A percentile compares a stretch with the other conserved stretches of the same genome.
These are phyloP conservation scores for Astropecten irregularis DNA, from an alignment of 53 echinoderm and acorn worm species.

Conservation along the genomic window DNA sequence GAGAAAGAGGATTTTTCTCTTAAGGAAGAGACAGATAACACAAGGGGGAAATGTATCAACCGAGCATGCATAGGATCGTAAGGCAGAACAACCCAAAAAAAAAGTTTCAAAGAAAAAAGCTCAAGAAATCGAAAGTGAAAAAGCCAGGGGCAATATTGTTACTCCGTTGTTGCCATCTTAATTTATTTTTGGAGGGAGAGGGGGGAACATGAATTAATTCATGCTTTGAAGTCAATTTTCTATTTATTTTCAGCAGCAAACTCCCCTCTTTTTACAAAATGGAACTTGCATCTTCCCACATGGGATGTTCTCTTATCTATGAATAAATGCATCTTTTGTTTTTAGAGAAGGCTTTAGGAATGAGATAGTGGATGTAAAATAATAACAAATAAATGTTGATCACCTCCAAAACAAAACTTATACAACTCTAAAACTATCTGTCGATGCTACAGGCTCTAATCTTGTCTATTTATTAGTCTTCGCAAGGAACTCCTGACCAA, in stretches of 20 bases:
- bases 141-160: conserved; percentile 18
- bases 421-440: too few species aligned
- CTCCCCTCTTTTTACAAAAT: neutral
- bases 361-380: too few species aligned
- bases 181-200: neutral
- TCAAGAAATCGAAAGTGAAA: conserved; percentile 25
- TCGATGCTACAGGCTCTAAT: too few species aligned
- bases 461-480: too few species aligned
- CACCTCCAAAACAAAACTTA: too few species aligned
- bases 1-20: too few species aligned
- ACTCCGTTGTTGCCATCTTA: too few species aligned
- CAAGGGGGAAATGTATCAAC: neutral
- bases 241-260: too few species aligned
- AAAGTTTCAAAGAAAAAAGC: conserved; percentile 38
- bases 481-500: too few species aligned
- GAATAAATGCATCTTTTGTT: neutral
- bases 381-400: too few species aligned
- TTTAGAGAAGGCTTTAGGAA: too few species aligned
- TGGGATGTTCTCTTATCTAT: neutral
- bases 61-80: neutral
- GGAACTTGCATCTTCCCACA: conserved; percentile 1
- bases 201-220: neutral
- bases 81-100: neutral
- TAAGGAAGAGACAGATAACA: too few species aligned
- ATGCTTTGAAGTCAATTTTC: neutral